Evolutionary conservation across 2,797 vertebrate species (phyloP).

Genomic region (Momotus momota): DNA sequence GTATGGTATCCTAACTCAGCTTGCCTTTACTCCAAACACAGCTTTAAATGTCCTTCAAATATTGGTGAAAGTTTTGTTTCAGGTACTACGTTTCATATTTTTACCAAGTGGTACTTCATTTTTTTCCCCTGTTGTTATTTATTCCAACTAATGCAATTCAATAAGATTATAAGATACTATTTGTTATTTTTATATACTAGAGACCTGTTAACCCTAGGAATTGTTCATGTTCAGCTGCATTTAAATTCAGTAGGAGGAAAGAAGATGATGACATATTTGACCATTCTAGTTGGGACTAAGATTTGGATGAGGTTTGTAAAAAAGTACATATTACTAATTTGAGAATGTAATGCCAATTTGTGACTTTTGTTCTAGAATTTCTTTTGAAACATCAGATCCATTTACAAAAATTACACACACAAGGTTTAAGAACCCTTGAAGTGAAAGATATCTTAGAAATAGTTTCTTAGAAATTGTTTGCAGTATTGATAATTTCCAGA

Average conservation of each 20-base stretch:
- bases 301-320: not conserved
- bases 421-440: not conserved
- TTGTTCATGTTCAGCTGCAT: not conserved
- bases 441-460: not conserved
- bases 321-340: not conserved
- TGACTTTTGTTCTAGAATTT: not conserved
- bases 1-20: not conserved
- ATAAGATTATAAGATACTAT: not conserved
- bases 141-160: not conserved
- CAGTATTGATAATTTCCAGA: not conserved
- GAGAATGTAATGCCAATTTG: not conserved
- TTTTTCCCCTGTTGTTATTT: not conserved
- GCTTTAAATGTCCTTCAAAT: not conserved
- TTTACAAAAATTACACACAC: not conserved
- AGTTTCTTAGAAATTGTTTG: constrained; percentile 13
- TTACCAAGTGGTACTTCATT: not conserved
- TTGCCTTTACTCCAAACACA: not conserved
- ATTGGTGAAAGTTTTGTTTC: not conserved
- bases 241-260: not conserved
- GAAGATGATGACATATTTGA: not conserved
- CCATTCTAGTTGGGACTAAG: not conserved
- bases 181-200: not conserved
- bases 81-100: not conserved
- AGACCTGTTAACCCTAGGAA: not conserved
- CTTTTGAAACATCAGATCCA: not conserved